These are phyloP conservation scores for Hirtodrosophila cameraria DNA, from an alignment of 2,888 invertebrate species.

Conservation along the genomic window DNA sequence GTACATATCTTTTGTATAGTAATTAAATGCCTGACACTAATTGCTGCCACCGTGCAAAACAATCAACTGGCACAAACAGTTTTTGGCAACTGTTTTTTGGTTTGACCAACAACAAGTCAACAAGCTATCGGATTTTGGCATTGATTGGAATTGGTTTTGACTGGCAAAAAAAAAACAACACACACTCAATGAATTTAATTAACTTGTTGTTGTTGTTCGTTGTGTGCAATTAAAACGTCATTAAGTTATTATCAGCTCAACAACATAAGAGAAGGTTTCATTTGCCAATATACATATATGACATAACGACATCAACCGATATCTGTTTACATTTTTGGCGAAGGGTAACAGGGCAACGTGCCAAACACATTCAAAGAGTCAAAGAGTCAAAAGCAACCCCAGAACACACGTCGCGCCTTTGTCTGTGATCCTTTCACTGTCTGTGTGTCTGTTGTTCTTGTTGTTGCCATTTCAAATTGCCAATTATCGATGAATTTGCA, in stretches of 20 bases:
- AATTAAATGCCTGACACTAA: conserved; percentile 66
- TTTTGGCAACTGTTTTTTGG: conserved; percentile 46
- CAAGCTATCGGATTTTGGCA: conserved; percentile 60
- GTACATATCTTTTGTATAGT: conserved; percentile 42
- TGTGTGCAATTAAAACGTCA: conserved; percentile 77
- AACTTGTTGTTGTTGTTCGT: too few relatives aligned
- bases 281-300: conserved; percentile 61
- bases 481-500: conserved; percentile 80
- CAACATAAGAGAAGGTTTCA: conserved; percentile 62
- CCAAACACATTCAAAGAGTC: conserved; percentile 53
- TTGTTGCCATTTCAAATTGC: conserved; percentile 78
- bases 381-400: conserved; percentile 66
- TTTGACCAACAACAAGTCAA: conserved; percentile 35
- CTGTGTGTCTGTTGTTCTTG: conserved; percentile 32
- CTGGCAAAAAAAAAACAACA: conserved; percentile 49
- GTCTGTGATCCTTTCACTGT: conserved; percentile 30
- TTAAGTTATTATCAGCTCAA: conserved; percentile 70
- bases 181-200: conserved; percentile 73
- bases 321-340: conserved; percentile 12
- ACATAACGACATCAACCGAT: conserved; percentile 67
- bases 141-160: conserved; percentile 73
- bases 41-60: conserved; percentile 73
- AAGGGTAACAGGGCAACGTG: conserved; percentile 36
- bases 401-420: conserved; percentile 39
- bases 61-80: conserved; percentile 28